phyloP scores from a whole-genome alignment of 1,140 invertebrate species.

The Manduca sexta region DNA sequence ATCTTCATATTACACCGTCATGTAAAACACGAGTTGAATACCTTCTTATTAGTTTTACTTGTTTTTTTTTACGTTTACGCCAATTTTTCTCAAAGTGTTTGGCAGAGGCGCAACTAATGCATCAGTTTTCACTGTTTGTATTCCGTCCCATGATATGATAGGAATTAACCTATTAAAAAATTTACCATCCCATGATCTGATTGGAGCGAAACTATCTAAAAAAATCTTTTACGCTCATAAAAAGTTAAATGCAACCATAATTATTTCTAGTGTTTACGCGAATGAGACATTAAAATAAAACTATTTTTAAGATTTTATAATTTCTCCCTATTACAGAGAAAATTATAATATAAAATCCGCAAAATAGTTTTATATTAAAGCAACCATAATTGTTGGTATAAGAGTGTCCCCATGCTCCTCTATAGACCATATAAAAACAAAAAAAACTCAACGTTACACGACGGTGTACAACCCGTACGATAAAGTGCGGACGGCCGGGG shows the following conservation, averaged over 20 bases:
- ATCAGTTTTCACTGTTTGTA: neutral
- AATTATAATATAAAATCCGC: too few relatives aligned
- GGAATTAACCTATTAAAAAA: neutral
- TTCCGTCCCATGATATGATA: neutral
- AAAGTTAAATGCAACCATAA: too few relatives aligned
- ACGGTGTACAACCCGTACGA: conserved; percentile 29
- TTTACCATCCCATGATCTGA: too few relatives aligned
- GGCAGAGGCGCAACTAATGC: neutral
- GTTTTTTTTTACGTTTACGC: neutral
- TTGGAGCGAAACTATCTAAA: too few relatives aligned
- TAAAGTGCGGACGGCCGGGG: conserved; percentile 60
- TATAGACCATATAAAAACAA: too few relatives aligned
- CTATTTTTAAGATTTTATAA: neutral
- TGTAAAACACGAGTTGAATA: neutral
- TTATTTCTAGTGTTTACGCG: too few relatives aligned
- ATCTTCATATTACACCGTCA: conserved; percentile 34
- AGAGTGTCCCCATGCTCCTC: neutral
- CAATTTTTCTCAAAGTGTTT: neutral
- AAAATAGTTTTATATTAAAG: too few relatives aligned
- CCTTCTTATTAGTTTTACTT: neutral
- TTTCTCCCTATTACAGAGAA: too few relatives aligned
- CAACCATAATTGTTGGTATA: neutral
- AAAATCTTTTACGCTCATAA: too few relatives aligned
- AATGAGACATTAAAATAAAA: neutral
- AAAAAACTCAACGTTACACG: conserved; percentile 6